Evolutionary conservation across 2,797 vertebrate genomes (phyloP), one percentile per base, ranked within the genome.

Genomic region (Hydrolagus colliei): DNA sequence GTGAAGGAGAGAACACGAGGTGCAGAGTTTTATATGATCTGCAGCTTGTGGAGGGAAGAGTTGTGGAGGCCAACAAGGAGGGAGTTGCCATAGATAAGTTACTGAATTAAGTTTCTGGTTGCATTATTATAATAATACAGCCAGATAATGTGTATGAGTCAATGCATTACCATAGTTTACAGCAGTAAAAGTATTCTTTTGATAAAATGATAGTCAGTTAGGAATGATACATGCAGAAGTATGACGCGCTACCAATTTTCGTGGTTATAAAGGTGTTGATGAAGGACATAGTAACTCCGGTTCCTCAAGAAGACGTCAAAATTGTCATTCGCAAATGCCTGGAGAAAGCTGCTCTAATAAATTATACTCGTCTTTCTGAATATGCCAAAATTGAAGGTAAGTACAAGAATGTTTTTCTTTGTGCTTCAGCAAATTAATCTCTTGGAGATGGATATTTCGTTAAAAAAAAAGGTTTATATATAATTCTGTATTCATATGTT

Each of bases 351-450:
- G 98, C 98, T 87, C 91, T 98, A 90, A 94, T 98, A 90, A 99
- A 99, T 93, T 99, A 99, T 91, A 97, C 97, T 85, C 96, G 97
- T 76, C 94, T 99, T 86, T 98, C 98, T 76, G 97, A 99, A 89
- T 99, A 99, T 88, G 98, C 98, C 92, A 99, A 99, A 95, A 94
- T 99, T 78, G 97, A 99, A 97, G 98, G 98, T 99, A 95, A 93
- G 89, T 87, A 87, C 86, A 27, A 63, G 84, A 90, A 72, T 86
- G 59, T 87, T 90, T 92, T 89, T 89, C 88, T 88, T 2, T 52
- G 13, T 27, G 9, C 7, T 84, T 68, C 65, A 84, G 14, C 52
- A 68, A 10, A 41, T 68, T 14, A 84, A 52, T 18, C 65, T 18
- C 65, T 52, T 84, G 79, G 65, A 35, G 18, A 20, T 67, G 16